Conservation (phyloP, 2,888 invertebrate species). For the Pardosa pseudoannulata region DNA sequence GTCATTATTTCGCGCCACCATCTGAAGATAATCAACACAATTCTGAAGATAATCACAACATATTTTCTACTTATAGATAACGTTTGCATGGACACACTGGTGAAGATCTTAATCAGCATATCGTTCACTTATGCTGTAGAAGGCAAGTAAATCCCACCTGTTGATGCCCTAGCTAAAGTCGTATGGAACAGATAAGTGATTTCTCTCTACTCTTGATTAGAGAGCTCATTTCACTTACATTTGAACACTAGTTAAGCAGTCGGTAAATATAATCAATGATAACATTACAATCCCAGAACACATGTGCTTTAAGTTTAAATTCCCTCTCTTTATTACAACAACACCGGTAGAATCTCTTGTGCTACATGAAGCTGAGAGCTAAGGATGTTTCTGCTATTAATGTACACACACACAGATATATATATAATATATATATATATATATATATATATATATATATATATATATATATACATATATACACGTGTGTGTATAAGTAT, state of each 20-base stretch:
- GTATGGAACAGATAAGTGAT: neutral
- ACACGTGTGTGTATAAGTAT: no score
- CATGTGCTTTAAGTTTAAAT: neutral
- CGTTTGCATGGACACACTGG: neutral
- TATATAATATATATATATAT: no score
- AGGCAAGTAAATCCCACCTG: neutral
- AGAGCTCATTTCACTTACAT: neutral
- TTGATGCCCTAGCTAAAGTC: neutral
- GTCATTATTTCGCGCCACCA: neutral
- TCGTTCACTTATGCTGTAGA: neutral
- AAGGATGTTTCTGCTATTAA: no score
- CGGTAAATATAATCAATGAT: conserved; percentile 2
- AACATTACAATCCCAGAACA: neutral
- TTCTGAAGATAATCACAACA: no score
- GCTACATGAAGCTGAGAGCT: no score
- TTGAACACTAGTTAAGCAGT: neutral
- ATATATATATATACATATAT: no score
- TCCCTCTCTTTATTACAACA: neutral
- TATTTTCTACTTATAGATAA: neutral
- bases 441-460: no score
- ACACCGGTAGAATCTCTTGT: no score
- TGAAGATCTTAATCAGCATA: neutral
- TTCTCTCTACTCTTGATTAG: neutral
- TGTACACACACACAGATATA: no score
- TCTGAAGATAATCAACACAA: neutral